Base-by-base conservation (phyloP, 2,113 vertebrate species). In the Podarcis muralis region DNA sequence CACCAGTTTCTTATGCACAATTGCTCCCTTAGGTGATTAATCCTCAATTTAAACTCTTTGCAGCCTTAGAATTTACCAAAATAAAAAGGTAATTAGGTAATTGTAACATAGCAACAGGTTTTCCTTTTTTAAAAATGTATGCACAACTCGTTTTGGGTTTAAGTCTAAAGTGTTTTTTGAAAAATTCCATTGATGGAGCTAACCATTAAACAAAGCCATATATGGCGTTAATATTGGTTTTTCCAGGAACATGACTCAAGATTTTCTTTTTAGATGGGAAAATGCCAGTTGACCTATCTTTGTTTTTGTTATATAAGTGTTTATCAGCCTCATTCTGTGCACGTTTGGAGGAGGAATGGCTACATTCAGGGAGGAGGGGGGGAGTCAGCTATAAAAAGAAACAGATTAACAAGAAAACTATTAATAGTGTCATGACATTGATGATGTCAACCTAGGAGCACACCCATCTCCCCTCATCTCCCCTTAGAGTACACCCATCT, bases 231-330 rank as follows among this genome's bases (percentile, higher is more conserved):
- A 69, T 89, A 30, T 87, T 94, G 91, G 77, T 89, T 74, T 0
- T 72, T 87, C 93, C 90, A 0, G 0, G 91, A 90, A 84, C 83
- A 84, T 88, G 25, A 0, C 72, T 90, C 0, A 1, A 0, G 0
- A 84, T 91, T 83, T 94, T 94, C 92, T 92, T 87, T 80, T n/a
- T 68, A 4, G 86, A 20, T 84, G 92, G 93, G 94, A 95, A 95
- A 93, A 92, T 0, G 20, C 92, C 91, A 85, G 82, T 79, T 43
- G 68, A 12, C 0, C 71, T 93, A 93, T 93, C 93, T 94, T 90
- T 87, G 87, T 93, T 62, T 62, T 15, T 62, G 59, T 62, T 89
- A 53, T 11, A 53, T 53, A 53, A 48, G 43, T 8, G 1, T 93
- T 94, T 90, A 95, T 93, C 93, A 91, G 85, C 12, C 72, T 80